Evolutionary conservation across 2,888 invertebrate species (phyloP).

Genomic region (Ormyrus thymus): DNA sequence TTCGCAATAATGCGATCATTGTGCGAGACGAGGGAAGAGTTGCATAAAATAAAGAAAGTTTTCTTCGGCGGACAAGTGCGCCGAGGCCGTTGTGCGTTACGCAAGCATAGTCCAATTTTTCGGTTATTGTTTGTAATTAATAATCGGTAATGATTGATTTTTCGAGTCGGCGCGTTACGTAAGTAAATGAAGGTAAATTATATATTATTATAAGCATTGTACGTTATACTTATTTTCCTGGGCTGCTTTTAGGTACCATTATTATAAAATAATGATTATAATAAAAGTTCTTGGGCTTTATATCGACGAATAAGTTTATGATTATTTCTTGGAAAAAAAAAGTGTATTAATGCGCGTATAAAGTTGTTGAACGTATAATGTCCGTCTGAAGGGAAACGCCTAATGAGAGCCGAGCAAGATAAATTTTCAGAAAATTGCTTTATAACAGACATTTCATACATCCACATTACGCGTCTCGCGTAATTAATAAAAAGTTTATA

Average conservation of each 20-base stretch:
- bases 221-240: not conserved
- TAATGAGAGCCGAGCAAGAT: not conserved
- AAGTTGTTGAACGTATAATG: no score
- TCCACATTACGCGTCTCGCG: not conserved
- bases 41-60: slow-evolving; percentile 39
- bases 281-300: slow-evolving; percentile 8
- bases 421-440: slow-evolving; percentile 6
- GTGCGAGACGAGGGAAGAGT: slow-evolving; percentile 12
- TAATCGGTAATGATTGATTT: slow-evolving; percentile 40
- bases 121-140: slow-evolving; percentile 33
- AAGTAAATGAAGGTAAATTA: slow-evolving; percentile 34
- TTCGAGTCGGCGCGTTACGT: slow-evolving; percentile 7
- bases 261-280: slow-evolving; percentile 20
- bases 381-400: not conserved
- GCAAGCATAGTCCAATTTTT: slow-evolving; percentile 20
- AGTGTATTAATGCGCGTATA: not conserved
- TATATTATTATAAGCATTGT: slow-evolving; percentile 17
- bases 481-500: not conserved
- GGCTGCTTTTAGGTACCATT: slow-evolving; percentile 3
- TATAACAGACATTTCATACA: not conserved
- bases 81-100: not conserved
- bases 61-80: not conserved
- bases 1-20: not conserved
- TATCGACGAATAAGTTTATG: slow-evolving; percentile 1
- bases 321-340: not conserved